A percentile compares a stretch with the other conserved stretches of the same genome.
phyloP scores from a whole-genome alignment of 2,888 invertebrate genomes.

The Agriopis aurantiaria region DNA sequence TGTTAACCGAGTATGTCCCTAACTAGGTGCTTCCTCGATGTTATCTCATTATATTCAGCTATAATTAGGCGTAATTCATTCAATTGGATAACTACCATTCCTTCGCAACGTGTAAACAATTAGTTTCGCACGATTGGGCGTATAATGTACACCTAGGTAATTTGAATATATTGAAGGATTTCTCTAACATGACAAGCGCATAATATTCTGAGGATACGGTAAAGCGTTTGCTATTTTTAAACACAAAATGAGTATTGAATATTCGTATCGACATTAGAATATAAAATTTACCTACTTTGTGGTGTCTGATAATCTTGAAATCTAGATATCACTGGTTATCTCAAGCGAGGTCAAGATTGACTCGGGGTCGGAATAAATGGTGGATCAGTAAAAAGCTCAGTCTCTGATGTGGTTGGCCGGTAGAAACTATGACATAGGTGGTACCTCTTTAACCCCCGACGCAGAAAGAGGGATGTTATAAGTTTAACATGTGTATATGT shows the following conservation, averaged over 20 bases:
- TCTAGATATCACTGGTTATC: background rate
- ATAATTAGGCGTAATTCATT: constrained; percentile 44
- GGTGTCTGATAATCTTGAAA: background rate
- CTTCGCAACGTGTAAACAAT: constrained; percentile 30
- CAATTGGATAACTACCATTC: constrained; percentile 42
- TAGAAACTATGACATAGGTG: no score
- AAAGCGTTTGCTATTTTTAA: background rate
- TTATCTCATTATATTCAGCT: constrained; percentile 31
- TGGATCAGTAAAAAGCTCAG: no score
- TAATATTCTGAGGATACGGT: constrained; percentile 1
- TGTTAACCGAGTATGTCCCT: constrained; percentile 2
- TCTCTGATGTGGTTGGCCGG: no score
- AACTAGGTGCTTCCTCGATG: constrained; percentile 18
- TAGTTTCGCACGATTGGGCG: constrained; percentile 26
- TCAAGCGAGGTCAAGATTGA: no score
- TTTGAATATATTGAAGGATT: constrained; percentile 33
- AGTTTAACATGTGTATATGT: no score
- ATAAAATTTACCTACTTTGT: background rate
- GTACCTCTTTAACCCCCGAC: no score
- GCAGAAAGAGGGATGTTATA: no score
- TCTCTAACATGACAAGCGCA: background rate
- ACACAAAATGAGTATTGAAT: background rate
- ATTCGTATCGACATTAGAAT: background rate
- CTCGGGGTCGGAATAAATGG: no score
- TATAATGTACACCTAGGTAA: constrained; percentile 3